Evolutionary conservation across 1,140 invertebrate species (phyloP), one percentile per base, ranked within the genome.

Genomic region (Battus philenor): DNA sequence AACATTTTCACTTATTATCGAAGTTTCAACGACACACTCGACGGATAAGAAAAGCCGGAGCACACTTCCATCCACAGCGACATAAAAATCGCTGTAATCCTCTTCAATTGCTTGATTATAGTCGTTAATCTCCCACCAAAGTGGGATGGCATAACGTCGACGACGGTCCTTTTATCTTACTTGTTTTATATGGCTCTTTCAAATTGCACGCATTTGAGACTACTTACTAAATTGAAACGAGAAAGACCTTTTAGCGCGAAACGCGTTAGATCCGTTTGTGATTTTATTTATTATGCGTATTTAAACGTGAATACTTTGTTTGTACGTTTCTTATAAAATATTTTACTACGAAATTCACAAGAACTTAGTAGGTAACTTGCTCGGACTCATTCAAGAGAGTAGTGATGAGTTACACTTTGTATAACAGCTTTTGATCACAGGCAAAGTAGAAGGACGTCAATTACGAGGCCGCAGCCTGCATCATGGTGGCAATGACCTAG

Each of bases 1-100:
- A 5, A 10, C 17, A 34, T 17, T 10, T 29, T 12, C 13, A 9
- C 26, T 11, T 29, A 73, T 71, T 75, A 58, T 57, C 50, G 34
- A 59, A 67, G 62, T 70, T 74, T 72, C 48, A 63, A 54, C 54
- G 54, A 55, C 46, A 30, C 44, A 46, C 53, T 71, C 76, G 72
- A 77, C 76, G 68, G 69, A 76, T 75, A 9, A 9, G n/a, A 6
- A 69, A 56, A 53, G 24, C 5, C 18, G 20, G 22, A 39, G 20
- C 34, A 39, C 20, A 13, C 48, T 48, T 53, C 48, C 55, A 50
- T 55, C 71, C 55, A 50, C 50, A 44, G 62, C 47, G 67, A 79
- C 65, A 76, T 77, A 81, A 82, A 77, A 82, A 77, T 71, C 59
- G 67, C 69, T 70, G 61, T 78, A 78, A 82, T 79, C 67, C 70